A percentile compares a stretch with the other conserved stretches of the same genome.
These are phyloP conservation scores for Acholoe squamosa DNA, from an alignment of 2,888 invertebrate species.

Conservation along the genomic window DNA sequence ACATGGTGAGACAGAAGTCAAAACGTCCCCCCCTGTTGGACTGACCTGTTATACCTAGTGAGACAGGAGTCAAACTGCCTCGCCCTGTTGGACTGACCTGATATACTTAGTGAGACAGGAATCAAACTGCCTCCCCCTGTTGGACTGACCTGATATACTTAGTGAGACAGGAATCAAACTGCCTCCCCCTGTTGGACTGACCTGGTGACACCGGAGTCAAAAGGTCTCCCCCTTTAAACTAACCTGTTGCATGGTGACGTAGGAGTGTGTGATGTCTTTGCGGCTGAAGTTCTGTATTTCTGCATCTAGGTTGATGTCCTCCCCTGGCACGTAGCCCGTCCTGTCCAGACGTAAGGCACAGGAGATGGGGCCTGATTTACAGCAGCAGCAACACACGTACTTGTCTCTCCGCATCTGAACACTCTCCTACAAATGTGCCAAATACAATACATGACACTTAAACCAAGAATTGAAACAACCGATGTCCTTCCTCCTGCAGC, in stretches of 20 bases:
- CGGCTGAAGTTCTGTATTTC: conserved; percentile 71
- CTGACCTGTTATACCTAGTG: no score
- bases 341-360: conserved; percentile 70
- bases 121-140: no score
- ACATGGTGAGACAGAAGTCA: no score
- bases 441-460: neutral
- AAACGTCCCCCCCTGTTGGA: no score
- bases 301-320: conserved; percentile 73
- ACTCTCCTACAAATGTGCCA: conserved; percentile 63
- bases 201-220: no score
- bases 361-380: conserved; percentile 68
- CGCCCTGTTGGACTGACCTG: no score
- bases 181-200: no score
- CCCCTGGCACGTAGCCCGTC: conserved; percentile 72
- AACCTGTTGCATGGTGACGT: conserved; percentile 73
- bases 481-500: neutral
- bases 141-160: no score
- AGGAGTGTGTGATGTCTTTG: conserved; percentile 70
- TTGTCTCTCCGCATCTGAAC: conserved; percentile 66
- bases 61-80: no score
- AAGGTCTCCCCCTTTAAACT: no score
- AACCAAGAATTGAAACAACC: neutral
- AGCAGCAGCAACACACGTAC: conserved; percentile 69
- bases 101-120: no score
- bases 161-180: no score